These are phyloP conservation scores for Xiphophorus hellerii DNA, from an alignment of 2,113 vertebrate species.

Conservation along the genomic window DNA sequence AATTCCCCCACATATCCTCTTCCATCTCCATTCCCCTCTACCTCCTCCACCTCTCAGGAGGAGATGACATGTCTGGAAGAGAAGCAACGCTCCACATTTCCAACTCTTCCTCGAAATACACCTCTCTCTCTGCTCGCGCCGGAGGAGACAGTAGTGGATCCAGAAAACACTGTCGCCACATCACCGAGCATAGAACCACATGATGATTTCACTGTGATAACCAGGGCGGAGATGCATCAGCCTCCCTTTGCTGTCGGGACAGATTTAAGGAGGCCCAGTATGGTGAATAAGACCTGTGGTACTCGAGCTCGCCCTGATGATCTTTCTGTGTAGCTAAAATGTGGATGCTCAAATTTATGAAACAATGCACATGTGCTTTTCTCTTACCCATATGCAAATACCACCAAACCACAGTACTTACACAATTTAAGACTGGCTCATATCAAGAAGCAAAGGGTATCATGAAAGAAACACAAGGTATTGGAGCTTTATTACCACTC, in stretches of 20 bases:
- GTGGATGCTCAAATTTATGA: slow-evolving; percentile 26
- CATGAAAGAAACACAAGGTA: neutral
- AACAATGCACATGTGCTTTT: slow-evolving; percentile 24
- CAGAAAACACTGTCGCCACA: slow-evolving; percentile 50
- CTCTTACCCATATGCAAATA: slow-evolving; percentile 1
- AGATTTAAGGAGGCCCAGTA: slow-evolving; percentile 80
- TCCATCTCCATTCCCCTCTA: slow-evolving; percentile 49
- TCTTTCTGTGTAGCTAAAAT: slow-evolving; percentile 85
- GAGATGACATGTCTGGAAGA: slow-evolving; percentile 55
- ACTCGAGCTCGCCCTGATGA: slow-evolving; percentile 86
- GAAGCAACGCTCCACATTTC: slow-evolving; percentile 64
- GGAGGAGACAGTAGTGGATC: slow-evolving; percentile 38
- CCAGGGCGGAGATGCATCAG: slow-evolving; percentile 85
- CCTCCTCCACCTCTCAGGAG: slow-evolving; percentile 58
- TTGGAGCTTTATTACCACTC: neutral
- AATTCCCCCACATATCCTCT: slow-evolving; percentile 54
- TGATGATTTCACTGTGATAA: slow-evolving; percentile 62
- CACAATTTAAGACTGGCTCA: slow-evolving; percentile 13
- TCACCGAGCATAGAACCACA: neutral
- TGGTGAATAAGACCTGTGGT: slow-evolving; percentile 81
- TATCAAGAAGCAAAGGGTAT: neutral
- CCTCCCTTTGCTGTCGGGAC: slow-evolving; percentile 69
- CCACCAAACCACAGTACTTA: slow-evolving; percentile 15
- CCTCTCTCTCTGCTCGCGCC: slow-evolving; percentile 56
- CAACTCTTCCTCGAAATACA: slow-evolving; percentile 58